Evolutionary conservation across 2,888 invertebrate species (phyloP).

Genomic region (Eristalinus sepulchralis): DNA sequence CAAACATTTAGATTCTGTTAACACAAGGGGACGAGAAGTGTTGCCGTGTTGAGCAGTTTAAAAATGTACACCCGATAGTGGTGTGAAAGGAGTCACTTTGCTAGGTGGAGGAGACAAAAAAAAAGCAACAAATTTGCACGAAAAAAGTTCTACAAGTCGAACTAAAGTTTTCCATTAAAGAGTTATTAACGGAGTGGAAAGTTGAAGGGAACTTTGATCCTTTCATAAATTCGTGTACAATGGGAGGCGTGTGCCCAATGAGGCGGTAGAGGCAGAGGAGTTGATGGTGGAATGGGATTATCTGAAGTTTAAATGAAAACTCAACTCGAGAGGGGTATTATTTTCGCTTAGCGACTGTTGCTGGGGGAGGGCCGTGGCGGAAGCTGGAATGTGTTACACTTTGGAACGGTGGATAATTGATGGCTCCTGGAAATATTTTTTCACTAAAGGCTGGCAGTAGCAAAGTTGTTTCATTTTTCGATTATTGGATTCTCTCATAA

Average conservation of each 20-base stretch:
- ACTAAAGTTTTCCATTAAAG: conserved; percentile 32
- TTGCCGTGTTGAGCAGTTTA: neutral
- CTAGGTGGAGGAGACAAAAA: neutral
- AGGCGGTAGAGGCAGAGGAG: neutral
- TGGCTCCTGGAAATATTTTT: neutral
- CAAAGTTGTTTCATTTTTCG: too few species aligned
- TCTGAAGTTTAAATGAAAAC: neutral
- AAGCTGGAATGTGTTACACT: neutral
- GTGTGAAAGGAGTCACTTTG: conserved; percentile 7
- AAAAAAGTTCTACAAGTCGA: neutral
- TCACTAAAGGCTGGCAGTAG: too few species aligned
- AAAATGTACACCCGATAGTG: neutral
- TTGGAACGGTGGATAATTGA: neutral
- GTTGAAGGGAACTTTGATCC: conserved; percentile 26
- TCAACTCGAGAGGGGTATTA: neutral
- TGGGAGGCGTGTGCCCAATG: neutral
- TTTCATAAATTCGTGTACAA: neutral
- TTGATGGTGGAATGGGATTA: neutral
- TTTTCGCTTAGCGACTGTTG: neutral
- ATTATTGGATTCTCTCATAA: too few species aligned
- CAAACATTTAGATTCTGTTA: conserved; percentile 22
- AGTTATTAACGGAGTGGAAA: conserved; percentile 25
- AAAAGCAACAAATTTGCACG: neutral
- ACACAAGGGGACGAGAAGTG: neutral
- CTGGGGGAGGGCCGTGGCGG: neutral